Percentiles rank a stretch among this genome's conserved stretches.
phyloP scores from a whole-genome alignment of 2,797 vertebrate species.

The Chaunax sp. region DNA sequence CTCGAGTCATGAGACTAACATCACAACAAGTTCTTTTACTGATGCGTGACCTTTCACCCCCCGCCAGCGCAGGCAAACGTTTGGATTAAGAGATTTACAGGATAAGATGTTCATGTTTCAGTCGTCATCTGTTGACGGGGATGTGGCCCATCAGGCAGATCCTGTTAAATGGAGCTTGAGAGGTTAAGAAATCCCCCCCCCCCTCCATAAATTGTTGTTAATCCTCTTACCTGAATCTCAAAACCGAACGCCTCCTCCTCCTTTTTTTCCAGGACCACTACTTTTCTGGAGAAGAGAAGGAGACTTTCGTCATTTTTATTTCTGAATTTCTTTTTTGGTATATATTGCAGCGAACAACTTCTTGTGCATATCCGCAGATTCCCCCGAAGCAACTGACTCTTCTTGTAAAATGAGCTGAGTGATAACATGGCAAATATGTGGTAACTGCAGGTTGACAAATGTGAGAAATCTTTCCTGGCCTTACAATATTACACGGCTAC shows the following conservation, averaged over 20 bases:
- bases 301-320: not conserved
- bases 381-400: too few species aligned
- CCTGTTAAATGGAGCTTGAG: conserved; percentile 33
- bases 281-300: conserved; percentile 81
- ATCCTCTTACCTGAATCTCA: conserved; percentile 93
- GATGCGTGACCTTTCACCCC: conserved; percentile 47
- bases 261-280: conserved; percentile 90
- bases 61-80: conserved; percentile 9
- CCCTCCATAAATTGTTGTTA: not conserved
- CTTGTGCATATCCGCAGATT: too few species aligned
- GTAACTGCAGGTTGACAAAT: too few species aligned
- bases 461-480: too few species aligned
- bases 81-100: conserved; percentile 46
- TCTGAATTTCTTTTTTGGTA: too few species aligned
- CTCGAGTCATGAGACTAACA: conserved; percentile 59
- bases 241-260: conserved; percentile 93
- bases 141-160: conserved; percentile 19
- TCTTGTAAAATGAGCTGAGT: too few species aligned
- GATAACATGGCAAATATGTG: too few species aligned
- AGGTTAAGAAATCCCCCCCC: not conserved
- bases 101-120: conserved; percentile 17
- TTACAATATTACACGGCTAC: too few species aligned
- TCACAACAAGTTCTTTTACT: conserved; percentile 3
- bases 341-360: too few species aligned
- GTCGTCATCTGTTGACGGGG: conserved; percentile 7